phyloP scores from a whole-genome alignment of 2,888 invertebrate species.

The Branchinecta sandiegonensis region DNA sequence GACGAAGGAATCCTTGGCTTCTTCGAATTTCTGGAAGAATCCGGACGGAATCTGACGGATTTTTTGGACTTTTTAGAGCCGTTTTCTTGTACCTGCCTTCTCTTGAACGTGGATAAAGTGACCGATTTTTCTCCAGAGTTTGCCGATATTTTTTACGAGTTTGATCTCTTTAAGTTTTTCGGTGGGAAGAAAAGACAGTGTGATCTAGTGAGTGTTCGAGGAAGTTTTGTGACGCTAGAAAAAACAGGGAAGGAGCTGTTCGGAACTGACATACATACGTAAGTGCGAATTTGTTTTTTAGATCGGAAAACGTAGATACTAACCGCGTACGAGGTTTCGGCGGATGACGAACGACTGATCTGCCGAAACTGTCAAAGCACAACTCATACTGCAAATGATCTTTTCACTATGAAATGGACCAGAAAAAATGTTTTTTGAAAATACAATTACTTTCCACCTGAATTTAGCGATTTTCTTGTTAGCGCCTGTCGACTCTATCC shows the following conservation, averaged over 20 bases:
- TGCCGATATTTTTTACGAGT: slow-evolving; percentile 13
- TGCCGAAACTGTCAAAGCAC: too few species aligned
- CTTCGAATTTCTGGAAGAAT: background rate
- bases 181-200: background rate
- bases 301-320: too few species aligned
- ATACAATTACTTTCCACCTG: too few species aligned
- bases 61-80: background rate
- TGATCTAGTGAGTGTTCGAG: background rate
- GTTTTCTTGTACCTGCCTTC: background rate
- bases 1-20: slow-evolving; percentile 12
- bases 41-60: background rate
- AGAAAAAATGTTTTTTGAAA: too few species aligned
- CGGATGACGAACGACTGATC: too few species aligned
- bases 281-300: too few species aligned
- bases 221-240: background rate
- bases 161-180: background rate
- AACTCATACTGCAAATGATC: too few species aligned
- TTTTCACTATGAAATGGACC: too few species aligned
- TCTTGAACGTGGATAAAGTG: background rate
- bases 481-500: too few species aligned
- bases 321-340: too few species aligned
- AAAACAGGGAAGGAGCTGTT: background rate
- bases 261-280: background rate
- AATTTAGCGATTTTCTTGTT: too few species aligned
- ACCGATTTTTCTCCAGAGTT: slow-evolving; percentile 4